Evolutionary conservation across 1,140 invertebrate species (phyloP).

Genomic region (Pteromalus puparum): DNA sequence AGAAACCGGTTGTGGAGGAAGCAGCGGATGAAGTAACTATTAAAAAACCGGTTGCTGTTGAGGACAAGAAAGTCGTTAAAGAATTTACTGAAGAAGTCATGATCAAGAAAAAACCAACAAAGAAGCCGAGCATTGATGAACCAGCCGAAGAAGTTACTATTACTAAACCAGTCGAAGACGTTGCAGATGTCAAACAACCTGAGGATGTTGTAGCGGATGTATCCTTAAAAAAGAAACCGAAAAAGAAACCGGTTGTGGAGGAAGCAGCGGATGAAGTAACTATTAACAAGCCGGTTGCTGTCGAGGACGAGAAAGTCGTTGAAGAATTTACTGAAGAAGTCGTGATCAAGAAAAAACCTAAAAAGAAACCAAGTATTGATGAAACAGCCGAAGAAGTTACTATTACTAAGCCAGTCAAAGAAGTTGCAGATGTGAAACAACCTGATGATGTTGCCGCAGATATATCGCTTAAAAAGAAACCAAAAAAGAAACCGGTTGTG

Average conservation of each 20-base stretch:
- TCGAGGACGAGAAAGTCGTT: conserved; percentile 62
- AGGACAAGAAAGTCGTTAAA: conserved; percentile 64
- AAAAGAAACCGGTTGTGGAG: conserved; percentile 61
- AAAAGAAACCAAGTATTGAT: conserved; percentile 67
- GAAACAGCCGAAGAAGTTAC: conserved; percentile 57
- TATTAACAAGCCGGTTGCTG: conserved; percentile 69
- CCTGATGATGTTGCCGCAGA: conserved; percentile 58
- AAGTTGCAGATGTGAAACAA: conserved; percentile 68
- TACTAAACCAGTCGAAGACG: conserved; percentile 57
- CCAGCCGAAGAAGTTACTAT: conserved; percentile 56
- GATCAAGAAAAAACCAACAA: conserved; percentile 61
- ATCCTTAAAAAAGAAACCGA: conserved; percentile 69
- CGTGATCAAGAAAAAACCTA: conserved; percentile 53
- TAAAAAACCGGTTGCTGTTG: conserved; percentile 55
- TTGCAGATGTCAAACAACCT: conserved; percentile 46
- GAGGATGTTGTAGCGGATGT: conserved; percentile 62
- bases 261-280: conserved; percentile 74
- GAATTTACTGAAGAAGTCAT: conserved; percentile 60
- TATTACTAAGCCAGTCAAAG: conserved; percentile 61
- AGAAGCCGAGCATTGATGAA: conserved; percentile 63
- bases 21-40: conserved; percentile 62
- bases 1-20: conserved; percentile 60
- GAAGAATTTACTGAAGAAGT: conserved; percentile 59
- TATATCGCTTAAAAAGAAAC: conserved; percentile 54
- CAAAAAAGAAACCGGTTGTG: conserved; percentile 56